Conservation (phyloP, 2,797 vertebrate species). For the Astyanax mexicanus region DNA sequence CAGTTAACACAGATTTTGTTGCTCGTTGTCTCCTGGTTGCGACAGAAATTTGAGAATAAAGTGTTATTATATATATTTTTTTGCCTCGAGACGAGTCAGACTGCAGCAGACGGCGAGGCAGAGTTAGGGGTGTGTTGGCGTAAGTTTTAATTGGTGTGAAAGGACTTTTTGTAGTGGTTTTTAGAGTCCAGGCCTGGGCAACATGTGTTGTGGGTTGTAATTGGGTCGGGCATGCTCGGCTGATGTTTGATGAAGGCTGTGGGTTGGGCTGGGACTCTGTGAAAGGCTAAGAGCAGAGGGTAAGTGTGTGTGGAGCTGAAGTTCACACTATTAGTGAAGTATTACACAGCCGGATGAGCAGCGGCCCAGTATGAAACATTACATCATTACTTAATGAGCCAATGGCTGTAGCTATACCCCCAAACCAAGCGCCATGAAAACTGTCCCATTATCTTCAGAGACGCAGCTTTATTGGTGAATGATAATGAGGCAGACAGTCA, state of each 20-base stretch:
- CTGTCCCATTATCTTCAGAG: constrained; percentile 51
- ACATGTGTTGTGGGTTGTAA: constrained; percentile 64
- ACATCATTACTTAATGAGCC: constrained; percentile 59
- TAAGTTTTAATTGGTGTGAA: constrained; percentile 80
- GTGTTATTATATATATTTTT: constrained; percentile 34
- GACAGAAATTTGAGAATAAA: constrained; percentile 17
- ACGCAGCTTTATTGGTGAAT: constrained; percentile 23
- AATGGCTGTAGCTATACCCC: constrained; percentile 40
- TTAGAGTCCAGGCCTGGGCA: constrained; percentile 57
- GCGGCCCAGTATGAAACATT: constrained; percentile 33
- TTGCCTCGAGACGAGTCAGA: constrained; percentile 10
- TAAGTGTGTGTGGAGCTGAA: constrained; percentile 5
- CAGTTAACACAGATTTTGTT: background rate
- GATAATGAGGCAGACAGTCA: constrained; percentile 17
- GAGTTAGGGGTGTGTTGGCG: constrained; percentile 66
- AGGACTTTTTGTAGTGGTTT: constrained; percentile 72
- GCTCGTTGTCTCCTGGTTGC: background rate
- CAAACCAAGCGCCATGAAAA: constrained; percentile 51
- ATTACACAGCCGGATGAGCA: constrained; percentile 39
- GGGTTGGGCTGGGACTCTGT: constrained; percentile 32
- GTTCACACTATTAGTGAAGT: constrained; percentile 29
- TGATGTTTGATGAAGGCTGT: constrained; percentile 58
- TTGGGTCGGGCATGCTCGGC: constrained; percentile 70
- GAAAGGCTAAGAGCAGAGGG: constrained; percentile 26
- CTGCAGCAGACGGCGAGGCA: constrained; percentile 16